phyloP scores from a whole-genome alignment of 2,797 vertebrate species.

The Sarcoramphus papa region DNA sequence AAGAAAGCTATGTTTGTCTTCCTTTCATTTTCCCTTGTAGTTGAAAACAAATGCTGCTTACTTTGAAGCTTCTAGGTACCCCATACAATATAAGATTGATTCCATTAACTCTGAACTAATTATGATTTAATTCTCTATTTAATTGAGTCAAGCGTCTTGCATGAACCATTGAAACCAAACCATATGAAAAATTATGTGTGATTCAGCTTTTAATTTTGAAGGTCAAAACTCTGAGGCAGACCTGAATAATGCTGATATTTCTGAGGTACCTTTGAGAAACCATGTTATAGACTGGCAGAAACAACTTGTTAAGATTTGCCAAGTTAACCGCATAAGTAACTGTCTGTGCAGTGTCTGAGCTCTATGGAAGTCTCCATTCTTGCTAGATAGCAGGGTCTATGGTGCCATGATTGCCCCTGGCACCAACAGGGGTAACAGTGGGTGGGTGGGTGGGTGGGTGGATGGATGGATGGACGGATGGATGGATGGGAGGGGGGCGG shows the following conservation, averaged over 20 bases:
- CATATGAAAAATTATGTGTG: neutral
- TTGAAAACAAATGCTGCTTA: neutral
- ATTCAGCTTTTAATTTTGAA: slow-evolving; percentile 44
- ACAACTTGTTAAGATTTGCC: neutral
- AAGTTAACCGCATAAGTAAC: neutral
- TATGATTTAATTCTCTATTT: slow-evolving; percentile 60
- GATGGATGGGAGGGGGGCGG: neutral
- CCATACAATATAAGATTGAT: neutral
- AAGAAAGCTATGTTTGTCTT: neutral
- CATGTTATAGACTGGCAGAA: neutral
- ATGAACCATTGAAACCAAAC: slow-evolving; percentile 15
- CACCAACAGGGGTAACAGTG: neutral
- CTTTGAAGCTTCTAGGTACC: neutral
- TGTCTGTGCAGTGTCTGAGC: neutral
- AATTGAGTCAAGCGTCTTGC: slow-evolving; percentile 53
- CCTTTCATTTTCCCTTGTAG: neutral
- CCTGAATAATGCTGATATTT: slow-evolving; percentile 7
- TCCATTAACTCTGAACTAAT: slow-evolving; percentile 41
- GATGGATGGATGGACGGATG: no score
- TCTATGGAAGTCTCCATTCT: neutral
- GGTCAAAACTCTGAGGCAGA: slow-evolving; percentile 56
- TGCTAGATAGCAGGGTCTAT: neutral
- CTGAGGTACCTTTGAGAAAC: neutral
- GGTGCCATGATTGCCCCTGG: neutral
- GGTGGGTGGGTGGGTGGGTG: accelerated